Conservation (phyloP, 2,888 invertebrate genomes). For the Stomorhina lunata region DNA sequence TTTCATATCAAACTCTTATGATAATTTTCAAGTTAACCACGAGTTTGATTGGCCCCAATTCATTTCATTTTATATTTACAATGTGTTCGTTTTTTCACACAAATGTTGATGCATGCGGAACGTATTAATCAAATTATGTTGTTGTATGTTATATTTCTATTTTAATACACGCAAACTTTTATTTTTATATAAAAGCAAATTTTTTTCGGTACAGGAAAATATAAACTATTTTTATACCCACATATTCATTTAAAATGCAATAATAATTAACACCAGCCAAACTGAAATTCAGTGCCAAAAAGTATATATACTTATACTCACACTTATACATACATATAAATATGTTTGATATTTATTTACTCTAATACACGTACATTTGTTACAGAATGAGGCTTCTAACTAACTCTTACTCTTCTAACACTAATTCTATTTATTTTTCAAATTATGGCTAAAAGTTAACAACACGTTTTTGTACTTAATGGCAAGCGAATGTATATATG, state of each 20-base stretch:
- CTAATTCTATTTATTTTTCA: background rate
- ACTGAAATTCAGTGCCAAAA: background rate
- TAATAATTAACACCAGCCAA: constrained; percentile 22
- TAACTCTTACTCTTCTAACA: no score
- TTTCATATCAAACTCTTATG: no score
- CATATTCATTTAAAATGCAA: constrained; percentile 6
- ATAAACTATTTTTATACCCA: background rate
- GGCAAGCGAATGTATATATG: background rate
- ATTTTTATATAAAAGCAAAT: background rate
- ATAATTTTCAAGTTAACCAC: no score
- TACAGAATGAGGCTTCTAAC: background rate
- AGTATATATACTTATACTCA: no score
- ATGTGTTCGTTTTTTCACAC: background rate
- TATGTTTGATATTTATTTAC: no score
- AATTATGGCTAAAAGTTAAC: constrained; percentile 18
- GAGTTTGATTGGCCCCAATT: no score
- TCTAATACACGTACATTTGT: no score
- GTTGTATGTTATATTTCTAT: background rate
- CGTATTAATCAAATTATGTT: constrained; percentile 42
- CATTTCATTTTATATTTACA: no score
- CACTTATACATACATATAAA: no score
- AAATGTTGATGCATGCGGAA: constrained; percentile 40
- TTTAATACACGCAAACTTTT: constrained; percentile 18
- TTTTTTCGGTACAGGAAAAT: background rate
- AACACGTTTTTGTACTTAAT: constrained; percentile 38